phyloP scores from a whole-genome alignment of 2,888 invertebrate genomes.

The Hirtodrosophila alboralis region DNA sequence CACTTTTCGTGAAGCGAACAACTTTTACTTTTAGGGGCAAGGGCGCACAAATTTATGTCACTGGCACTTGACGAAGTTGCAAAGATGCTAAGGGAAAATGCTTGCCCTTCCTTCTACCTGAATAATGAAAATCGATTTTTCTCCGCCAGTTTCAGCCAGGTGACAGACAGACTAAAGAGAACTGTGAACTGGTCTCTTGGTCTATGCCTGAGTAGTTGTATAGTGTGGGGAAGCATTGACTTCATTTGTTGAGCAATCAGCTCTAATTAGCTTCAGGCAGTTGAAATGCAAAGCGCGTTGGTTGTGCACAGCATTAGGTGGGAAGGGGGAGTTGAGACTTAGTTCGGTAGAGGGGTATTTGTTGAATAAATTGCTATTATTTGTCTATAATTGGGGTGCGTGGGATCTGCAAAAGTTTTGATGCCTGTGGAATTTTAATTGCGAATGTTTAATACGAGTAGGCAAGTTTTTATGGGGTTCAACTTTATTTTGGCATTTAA shows the following conservation, averaged over 20 bases:
- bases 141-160: neutral
- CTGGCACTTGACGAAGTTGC: constrained; percentile 54
- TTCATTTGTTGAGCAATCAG: constrained; percentile 73
- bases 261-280: constrained; percentile 68
- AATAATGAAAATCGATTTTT: constrained; percentile 66
- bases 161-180: constrained; percentile 12
- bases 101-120: constrained; percentile 10
- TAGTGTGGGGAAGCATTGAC: constrained; percentile 26
- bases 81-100: constrained; percentile 5
- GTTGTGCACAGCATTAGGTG: too few species aligned
- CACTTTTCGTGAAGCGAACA: constrained; percentile 14
- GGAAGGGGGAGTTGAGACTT: neutral
- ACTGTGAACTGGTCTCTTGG: neutral
- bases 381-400: constrained; percentile 67
- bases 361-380: constrained; percentile 72
- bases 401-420: constrained; percentile 28
- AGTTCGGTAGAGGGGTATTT: constrained; percentile 5
- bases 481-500: constrained; percentile 12
- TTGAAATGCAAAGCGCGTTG: constrained; percentile 49
- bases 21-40: constrained; percentile 44
- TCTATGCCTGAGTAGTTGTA: neutral
- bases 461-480: constrained; percentile 5
- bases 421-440: constrained; percentile 68
- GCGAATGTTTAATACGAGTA: constrained; percentile 36
- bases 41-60: constrained; percentile 59